Percentiles rank a stretch among this genome's conserved stretches.
Conservation (phyloP, 2,113 vertebrate species). For the Progne subis region DNA sequence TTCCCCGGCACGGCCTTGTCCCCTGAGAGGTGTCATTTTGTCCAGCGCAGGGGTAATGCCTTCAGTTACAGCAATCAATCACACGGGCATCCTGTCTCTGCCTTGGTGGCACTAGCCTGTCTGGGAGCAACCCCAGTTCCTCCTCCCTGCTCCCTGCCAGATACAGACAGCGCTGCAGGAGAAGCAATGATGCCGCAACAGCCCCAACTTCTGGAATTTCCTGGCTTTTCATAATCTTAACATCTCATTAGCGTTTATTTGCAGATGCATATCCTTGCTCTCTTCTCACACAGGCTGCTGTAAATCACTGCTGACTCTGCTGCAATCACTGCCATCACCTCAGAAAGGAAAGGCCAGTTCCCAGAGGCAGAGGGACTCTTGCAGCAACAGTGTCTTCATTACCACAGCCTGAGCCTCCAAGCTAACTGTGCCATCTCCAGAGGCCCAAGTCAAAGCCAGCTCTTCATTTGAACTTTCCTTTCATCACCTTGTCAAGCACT, state of each 20-base stretch:
- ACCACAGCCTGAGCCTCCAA: not conserved
- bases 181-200: not conserved
- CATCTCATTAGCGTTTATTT: slow-evolving; percentile 37
- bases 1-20: not conserved
- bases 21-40: not conserved
- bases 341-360: not conserved
- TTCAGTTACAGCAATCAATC: not conserved
- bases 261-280: slow-evolving; percentile 35
- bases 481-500: not conserved
- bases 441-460: not conserved
- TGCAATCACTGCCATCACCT: not conserved
- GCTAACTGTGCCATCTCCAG: not conserved
- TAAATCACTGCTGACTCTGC: not conserved
- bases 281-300: slow-evolving; percentile 18
- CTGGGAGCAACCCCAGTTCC: not conserved
- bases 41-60: not conserved
- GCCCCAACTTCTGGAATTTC: slow-evolving; percentile 50
- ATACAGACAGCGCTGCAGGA: not conserved
- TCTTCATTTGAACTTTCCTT: not conserved
- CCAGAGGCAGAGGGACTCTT: not conserved
- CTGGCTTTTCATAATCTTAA: slow-evolving; percentile 54
- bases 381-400: not conserved
- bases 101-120: not conserved
- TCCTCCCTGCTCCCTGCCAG: not conserved
- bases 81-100: not conserved